Evolutionary conservation across 2,113 vertebrate genomes (phyloP).

Genomic region (Lepidothrix coronata): DNA sequence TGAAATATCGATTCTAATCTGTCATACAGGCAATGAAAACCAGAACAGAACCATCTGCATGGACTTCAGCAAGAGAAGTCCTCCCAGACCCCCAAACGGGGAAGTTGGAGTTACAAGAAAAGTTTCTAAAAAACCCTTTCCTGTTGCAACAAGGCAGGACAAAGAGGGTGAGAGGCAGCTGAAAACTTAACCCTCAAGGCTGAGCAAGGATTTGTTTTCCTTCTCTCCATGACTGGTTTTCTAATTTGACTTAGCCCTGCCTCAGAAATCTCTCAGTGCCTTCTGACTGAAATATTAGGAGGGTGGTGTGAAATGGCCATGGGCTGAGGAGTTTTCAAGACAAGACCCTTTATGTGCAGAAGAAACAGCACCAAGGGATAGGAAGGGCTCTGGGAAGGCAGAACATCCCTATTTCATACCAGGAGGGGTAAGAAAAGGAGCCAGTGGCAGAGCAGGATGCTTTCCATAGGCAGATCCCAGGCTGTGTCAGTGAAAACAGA

Average conservation of each 20-base stretch:
- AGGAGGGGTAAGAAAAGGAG: neutral
- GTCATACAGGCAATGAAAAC: neutral
- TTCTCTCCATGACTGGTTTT: neutral
- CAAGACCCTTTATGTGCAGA: neutral
- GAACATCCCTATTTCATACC: neutral
- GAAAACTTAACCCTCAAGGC: slow-evolving; percentile 61
- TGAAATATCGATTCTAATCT: neutral
- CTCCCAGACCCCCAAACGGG: slow-evolving; percentile 44
- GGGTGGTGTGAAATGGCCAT: accelerated
- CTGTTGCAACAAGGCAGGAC: slow-evolving; percentile 64
- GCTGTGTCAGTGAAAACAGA: neutral
- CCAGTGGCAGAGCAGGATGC: neutral
- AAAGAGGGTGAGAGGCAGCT: slow-evolving; percentile 47
- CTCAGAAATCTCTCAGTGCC: neutral
- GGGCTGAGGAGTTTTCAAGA: neutral
- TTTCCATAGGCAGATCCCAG: neutral
- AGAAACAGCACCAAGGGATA: neutral
- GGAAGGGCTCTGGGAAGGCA: neutral
- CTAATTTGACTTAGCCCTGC: neutral
- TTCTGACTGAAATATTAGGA: neutral
- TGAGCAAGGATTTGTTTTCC: neutral
- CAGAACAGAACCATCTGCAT: neutral
- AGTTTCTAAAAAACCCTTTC: slow-evolving; percentile 63
- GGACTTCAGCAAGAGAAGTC: neutral
- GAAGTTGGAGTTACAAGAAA: slow-evolving; percentile 59